Evolutionary conservation across 2,113 vertebrate species (phyloP), one percentile per base, ranked within the genome.

Genomic region (Nicator chloris): DNA sequence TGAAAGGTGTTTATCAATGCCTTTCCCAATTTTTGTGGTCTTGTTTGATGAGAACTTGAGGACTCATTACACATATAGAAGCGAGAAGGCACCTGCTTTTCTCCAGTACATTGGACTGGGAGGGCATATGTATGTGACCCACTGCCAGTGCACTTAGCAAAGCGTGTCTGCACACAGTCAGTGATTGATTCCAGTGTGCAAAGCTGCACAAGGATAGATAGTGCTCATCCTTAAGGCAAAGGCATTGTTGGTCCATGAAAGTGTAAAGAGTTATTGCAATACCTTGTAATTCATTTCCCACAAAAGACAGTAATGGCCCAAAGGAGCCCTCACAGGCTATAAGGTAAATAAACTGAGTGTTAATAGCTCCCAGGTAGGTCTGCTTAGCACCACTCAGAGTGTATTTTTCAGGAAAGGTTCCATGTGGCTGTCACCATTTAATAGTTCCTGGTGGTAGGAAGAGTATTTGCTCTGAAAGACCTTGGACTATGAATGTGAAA

Each of bases 361-460:
- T 93, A 90, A 86, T 59, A 88, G 68, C 88, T 92, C 85, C 82
- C 76, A 78, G 60, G n/a, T 14, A 93, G 56, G 26, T 72, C 68
- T 92, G 44, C 54, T 68, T 81, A 88, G 47, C 44, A 88, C 51
- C 72, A 53, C 68, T 60, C 1, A 8, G 79, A 83, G 71, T 10
- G 31, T 44, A 37, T 90, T 93, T 96, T 96, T 93, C 88, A 81
- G 31, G 40, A 88, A 40, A 78, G 39, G 40, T 90, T 96, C 76
- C 17, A 8, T 33, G 45, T 90, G 64, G 51, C 56, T 93, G 82
- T 83, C 79, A 90, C 51, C 0, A 2, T 53, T 45, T 81, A 69
- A 30, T 87, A 86, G 71, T 53, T 51, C 33, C 76, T 71, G 60
- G 45, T 37, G 68, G n/a, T 33, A 88, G 47, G 28, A 89, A 51